Conservation (phyloP, 2,888 invertebrate genomes). For the Apocheima hispidaria region DNA sequence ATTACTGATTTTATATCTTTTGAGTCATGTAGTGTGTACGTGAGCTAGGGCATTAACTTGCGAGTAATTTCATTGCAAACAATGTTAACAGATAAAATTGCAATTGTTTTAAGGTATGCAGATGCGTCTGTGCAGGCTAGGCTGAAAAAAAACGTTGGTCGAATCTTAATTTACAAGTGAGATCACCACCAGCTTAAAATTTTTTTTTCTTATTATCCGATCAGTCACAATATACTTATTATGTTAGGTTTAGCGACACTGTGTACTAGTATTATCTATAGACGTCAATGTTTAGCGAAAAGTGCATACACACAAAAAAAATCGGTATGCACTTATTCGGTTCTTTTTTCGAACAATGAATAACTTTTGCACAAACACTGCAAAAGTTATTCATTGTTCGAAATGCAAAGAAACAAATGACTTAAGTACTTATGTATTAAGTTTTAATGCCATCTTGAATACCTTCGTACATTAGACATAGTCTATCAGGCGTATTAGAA, state of each 20-base stretch:
- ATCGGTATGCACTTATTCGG: too few species aligned
- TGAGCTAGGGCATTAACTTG: slow-evolving; percentile 79
- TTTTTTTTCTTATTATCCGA: not conserved
- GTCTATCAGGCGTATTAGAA: slow-evolving; percentile 30
- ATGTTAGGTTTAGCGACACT: not conserved
- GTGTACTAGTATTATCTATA: not conserved
- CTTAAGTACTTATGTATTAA: too few species aligned
- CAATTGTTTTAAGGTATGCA: slow-evolving; percentile 41
- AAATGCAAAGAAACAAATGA: too few species aligned
- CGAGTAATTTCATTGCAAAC: slow-evolving; percentile 73
- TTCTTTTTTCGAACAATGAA: too few species aligned
- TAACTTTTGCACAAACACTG: too few species aligned
- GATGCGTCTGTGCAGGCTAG: slow-evolving; percentile 33
- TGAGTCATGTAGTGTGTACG: slow-evolving; percentile 78
- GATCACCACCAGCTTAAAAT: slow-evolving; percentile 30
- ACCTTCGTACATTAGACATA: slow-evolving; percentile 1
- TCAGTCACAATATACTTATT: too few species aligned
- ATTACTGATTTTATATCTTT: slow-evolving; percentile 71
- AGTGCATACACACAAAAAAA: too few species aligned
- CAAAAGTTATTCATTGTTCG: too few species aligned
- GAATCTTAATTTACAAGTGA: slow-evolving; percentile 40
- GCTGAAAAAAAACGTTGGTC: slow-evolving; percentile 32
- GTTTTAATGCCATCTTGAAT: too few species aligned
- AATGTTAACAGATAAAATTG: slow-evolving; percentile 59
- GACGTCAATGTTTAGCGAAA: too few species aligned